Percentiles rank a stretch among this genome's conserved stretches.
Evolutionary conservation across 2,113 vertebrate species (phyloP).

Genomic region (Speoplatyrhinus poulsoni): DNA sequence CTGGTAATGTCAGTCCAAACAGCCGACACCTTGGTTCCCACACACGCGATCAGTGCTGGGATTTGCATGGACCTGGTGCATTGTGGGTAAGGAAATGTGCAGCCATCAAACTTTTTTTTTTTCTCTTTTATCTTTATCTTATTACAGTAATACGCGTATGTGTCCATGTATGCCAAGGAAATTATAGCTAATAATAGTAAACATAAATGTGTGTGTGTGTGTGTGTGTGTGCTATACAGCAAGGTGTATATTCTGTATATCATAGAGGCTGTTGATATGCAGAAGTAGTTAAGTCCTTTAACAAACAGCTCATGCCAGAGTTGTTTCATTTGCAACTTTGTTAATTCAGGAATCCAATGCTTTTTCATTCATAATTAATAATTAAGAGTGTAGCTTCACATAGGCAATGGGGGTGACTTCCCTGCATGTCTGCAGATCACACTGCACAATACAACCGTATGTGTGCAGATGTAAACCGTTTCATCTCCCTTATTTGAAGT

Average conservation of each 20-base stretch:
- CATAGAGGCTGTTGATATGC: no score
- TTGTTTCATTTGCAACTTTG: constrained; percentile 26
- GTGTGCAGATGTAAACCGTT: no score
- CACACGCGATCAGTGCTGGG: not conserved
- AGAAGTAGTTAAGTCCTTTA: no score
- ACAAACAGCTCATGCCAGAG: no score
- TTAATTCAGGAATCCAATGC: constrained; percentile 70
- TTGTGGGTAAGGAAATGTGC: constrained; percentile 25
- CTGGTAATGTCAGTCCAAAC: constrained; percentile 48
- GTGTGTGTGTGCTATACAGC: no score
- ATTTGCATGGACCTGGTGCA: not conserved
- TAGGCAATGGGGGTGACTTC: constrained; percentile 18
- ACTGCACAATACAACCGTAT: constrained; percentile 4
- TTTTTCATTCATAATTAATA: constrained; percentile 47
- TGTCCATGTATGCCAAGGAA: no score
- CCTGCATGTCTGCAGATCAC: constrained; percentile 9
- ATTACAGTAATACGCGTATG: no score
- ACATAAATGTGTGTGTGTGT: no score
- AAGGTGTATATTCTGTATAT: no score
- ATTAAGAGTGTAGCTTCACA: constrained; percentile 55
- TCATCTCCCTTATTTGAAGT: no score
- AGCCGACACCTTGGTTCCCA: constrained; percentile 29
- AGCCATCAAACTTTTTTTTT: not conserved
- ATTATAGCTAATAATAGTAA: no score
- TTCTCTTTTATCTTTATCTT: no score